phyloP scores from a whole-genome alignment of 2,888 invertebrate species.

The Clepsis dumicolana region DNA sequence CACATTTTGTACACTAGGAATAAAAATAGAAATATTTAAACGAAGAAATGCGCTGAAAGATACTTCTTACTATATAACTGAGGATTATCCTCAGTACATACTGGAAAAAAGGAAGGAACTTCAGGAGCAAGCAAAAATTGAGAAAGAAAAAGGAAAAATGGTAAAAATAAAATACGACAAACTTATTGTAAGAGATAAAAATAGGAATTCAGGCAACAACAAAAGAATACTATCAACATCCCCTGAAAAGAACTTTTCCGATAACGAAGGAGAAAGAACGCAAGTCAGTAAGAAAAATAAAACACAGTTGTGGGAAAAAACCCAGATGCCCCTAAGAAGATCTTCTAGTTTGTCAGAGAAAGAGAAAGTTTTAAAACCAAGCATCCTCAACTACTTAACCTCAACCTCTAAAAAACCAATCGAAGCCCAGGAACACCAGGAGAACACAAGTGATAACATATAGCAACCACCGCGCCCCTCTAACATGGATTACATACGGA shows the following conservation, averaged over 20 bases:
- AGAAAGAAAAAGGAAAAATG: constrained; percentile 10
- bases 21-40: constrained; percentile 8
- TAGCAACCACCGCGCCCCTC: constrained; percentile 34
- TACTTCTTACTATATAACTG: constrained; percentile 22
- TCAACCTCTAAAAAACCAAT: neutral
- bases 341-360: constrained; percentile 4
- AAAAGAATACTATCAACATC: constrained; percentile 17
- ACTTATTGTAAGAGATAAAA: constrained; percentile 1
- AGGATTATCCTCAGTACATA: constrained; percentile 16
- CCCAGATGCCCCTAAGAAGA: neutral
- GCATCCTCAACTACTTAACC: constrained; percentile 21
- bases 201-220: neutral
- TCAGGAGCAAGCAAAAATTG: constrained; percentile 9
- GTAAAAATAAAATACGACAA: constrained; percentile 23
- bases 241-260: neutral
- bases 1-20: constrained; percentile 6
- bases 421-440: neutral
- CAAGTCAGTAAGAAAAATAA: constrained; percentile 28
- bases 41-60: neutral
- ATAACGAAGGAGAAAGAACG: neutral
- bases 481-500: constrained; percentile 4
- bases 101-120: constrained; percentile 25
- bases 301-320: neutral
- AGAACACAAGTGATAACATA: constrained; percentile 29
- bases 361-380: constrained; percentile 14